Evolutionary conservation across 2,113 vertebrate genomes (phyloP), one percentile per base, ranked within the genome.

Genomic region (Dolichallabes microphthalmus): DNA sequence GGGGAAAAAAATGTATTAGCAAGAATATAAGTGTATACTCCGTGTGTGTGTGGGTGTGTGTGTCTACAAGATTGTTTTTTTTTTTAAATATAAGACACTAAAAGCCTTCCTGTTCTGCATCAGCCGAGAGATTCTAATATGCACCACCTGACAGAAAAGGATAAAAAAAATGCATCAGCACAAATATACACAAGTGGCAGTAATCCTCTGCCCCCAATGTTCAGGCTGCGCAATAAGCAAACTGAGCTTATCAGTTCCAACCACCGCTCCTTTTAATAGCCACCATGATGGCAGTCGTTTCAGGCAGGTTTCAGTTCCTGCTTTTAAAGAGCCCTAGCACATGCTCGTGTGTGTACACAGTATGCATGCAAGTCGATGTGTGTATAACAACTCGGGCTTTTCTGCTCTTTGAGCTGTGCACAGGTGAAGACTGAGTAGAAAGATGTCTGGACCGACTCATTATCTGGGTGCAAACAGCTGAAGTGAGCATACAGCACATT

Each of bases 81-180:
- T 52, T 64, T 85, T 83, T 30, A 52, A 66, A 85, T 90, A 91
- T 89, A 75, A 90, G 83, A 86, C 27, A 58, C 76, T 88, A 90
- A 87, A 90, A 92, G 87, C 92, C 88, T 88, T 89, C 92, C 91
- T 91, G 89, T 90, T 93, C 91, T 89, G 91, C 92, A 93, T 85
- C 93, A 92, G 93, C 92, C 90, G 86, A 91, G 91, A 91, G 92
- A 92, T 94, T 93, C 90, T 93, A 94, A 93, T 89, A 92, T 90
- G 73, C 90, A 89, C 89, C 93, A 92, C 93, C 90, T 94, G 94
- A 93, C 91, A 92, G 91, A 89, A 91, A 90, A 92, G 93, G 92
- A 93, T 94, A 93, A 91, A 88, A 93, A 90, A 92, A 93, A 94
- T 89, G 92, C 93, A 94, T 95, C 93, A 94, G 93, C 94, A 94